Percentiles rank a stretch among this genome's conserved stretches.
Conservation (phyloP, 2,113 vertebrate genomes). For the Labrus mixtus region DNA sequence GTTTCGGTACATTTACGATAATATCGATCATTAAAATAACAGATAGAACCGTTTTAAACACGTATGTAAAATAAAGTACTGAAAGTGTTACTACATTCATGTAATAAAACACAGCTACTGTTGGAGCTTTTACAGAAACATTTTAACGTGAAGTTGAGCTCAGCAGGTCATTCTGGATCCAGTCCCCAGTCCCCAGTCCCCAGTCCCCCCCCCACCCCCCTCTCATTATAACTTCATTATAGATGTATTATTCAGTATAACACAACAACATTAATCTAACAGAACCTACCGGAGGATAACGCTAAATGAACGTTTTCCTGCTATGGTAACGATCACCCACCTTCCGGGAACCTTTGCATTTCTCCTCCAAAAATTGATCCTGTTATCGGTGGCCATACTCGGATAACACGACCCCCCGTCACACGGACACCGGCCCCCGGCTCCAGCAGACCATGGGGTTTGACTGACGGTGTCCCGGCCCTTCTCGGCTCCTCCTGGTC, state of each 20-base stretch:
- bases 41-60: no score
- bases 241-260: neutral
- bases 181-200: no score
- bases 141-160: no score
- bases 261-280: neutral
- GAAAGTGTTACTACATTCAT: no score
- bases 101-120: no score
- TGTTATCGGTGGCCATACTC: slow-evolving; percentile 93
- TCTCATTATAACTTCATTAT: no score
- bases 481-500: neutral
- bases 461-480: neutral
- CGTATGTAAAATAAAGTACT: no score
- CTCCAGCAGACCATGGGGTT: slow-evolving; percentile 40
- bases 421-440: slow-evolving; percentile 37
- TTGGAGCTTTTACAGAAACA: no score
- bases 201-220: no score
- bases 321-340: slow-evolving; percentile 74
- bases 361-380: slow-evolving; percentile 95
- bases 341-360: slow-evolving; percentile 93
- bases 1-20: no score
- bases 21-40: no score
- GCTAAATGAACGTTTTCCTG: neutral
- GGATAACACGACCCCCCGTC: slow-evolving; percentile 43
- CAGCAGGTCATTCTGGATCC: no score
- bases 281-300: neutral